phyloP scores from a whole-genome alignment of 1,140 invertebrate species.

The Druon quercuslanigerum region DNA sequence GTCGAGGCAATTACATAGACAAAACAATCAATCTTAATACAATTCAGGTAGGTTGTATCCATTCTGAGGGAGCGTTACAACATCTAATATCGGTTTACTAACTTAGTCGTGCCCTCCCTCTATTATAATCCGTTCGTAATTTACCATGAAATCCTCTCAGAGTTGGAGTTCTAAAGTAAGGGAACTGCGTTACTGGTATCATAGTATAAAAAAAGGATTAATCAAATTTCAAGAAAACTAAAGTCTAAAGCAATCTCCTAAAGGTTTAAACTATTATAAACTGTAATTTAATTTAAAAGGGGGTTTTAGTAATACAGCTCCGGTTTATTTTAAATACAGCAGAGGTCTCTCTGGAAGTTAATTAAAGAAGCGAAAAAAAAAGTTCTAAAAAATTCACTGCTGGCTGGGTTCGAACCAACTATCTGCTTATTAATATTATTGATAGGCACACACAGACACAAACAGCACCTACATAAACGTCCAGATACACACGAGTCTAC shows the following conservation, averaged over 20 bases:
- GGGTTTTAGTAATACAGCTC: no score
- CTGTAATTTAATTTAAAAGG: no score
- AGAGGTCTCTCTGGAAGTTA: no score
- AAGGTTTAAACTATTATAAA: no score
- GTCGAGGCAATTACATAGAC: not conserved
- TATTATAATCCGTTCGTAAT: constrained; percentile 31
- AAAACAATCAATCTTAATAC: constrained; percentile 29
- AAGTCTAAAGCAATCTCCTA: not conserved
- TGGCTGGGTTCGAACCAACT: no score
- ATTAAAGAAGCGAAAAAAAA: no score
- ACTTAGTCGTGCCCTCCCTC: constrained; percentile 20
- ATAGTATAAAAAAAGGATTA: not conserved
- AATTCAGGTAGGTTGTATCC: not conserved
- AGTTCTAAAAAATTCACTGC: no score
- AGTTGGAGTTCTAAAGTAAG: not conserved
- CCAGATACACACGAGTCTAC: no score
- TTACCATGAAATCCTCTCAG: constrained; percentile 24
- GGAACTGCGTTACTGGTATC: not conserved
- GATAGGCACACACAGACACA: no score
- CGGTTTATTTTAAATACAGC: no score
- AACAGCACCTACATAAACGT: no score
- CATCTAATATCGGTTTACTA: constrained; percentile 28
- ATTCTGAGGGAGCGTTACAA: constrained; percentile 18
- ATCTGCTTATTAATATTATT: no score
- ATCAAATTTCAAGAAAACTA: not conserved